Conservation (phyloP, 2,888 invertebrate species). For the Bugulina stolonifera region DNA sequence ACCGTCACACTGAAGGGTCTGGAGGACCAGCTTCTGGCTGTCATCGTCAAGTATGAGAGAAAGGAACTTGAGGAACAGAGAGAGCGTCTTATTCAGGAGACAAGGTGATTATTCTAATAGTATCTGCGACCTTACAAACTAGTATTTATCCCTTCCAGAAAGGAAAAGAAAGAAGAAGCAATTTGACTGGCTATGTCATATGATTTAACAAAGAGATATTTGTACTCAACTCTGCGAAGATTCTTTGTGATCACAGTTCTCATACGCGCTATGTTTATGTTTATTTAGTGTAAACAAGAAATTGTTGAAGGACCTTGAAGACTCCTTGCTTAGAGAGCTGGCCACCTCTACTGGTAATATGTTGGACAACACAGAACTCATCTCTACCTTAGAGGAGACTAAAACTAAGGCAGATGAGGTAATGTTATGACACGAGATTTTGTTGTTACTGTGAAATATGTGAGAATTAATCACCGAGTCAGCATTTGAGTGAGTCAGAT, state of each 20-base stretch:
- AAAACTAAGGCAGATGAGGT: slow-evolving; percentile 81
- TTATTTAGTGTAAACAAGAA: slow-evolving; percentile 68
- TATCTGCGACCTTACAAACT: no score
- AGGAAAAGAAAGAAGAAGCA: no score
- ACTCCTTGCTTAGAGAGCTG: slow-evolving; percentile 75
- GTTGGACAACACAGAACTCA: slow-evolving; percentile 81
- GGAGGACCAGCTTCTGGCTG: slow-evolving; percentile 82
- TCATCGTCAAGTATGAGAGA: slow-evolving; percentile 79
- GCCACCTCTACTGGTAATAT: slow-evolving; percentile 83
- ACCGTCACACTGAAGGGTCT: slow-evolving; percentile 81
- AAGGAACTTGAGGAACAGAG: slow-evolving; percentile 82
- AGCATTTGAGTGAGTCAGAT: no score
- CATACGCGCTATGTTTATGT: background rate
- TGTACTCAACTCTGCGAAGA: no score
- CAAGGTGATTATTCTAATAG: no score
- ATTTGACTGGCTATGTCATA: no score
- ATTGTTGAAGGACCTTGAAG: slow-evolving; percentile 74
- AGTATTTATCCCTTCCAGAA: no score
- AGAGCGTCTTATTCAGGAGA: slow-evolving; percentile 74
- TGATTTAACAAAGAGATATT: no score
- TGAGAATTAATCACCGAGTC: no score
- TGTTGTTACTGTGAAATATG: no score
- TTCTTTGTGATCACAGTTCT: no score
- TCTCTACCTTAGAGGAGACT: slow-evolving; percentile 79
- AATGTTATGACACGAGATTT: no score